These are phyloP conservation scores for Holcopasites calliopsidis DNA, from an alignment of 1,140 invertebrate species.

Conservation along the genomic window DNA sequence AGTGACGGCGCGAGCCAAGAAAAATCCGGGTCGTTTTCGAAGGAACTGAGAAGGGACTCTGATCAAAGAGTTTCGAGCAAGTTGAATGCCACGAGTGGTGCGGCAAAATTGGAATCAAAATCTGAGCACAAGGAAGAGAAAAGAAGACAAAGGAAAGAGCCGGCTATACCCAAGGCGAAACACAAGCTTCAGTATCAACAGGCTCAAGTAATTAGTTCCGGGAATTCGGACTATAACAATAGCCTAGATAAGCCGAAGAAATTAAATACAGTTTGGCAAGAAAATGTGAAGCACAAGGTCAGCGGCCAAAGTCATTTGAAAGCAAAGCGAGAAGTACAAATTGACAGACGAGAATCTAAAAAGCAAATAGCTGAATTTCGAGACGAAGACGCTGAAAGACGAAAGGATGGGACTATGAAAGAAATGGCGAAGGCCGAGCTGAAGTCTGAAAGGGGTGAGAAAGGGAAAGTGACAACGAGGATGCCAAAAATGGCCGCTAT, in stretches of 20 bases:
- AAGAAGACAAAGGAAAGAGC: slow-evolving; percentile 46
- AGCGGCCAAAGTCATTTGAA: slow-evolving; percentile 29
- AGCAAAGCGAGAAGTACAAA: slow-evolving; percentile 54
- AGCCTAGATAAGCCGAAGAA: slow-evolving; percentile 54
- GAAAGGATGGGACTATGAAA: slow-evolving; percentile 49
- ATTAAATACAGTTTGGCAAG: slow-evolving; percentile 32
- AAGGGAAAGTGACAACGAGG: slow-evolving; percentile 6
- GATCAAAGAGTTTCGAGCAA: slow-evolving; percentile 47
- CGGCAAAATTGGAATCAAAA: slow-evolving; percentile 27
- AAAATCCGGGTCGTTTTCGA: slow-evolving; percentile 38
- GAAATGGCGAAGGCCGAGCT: slow-evolving; percentile 39
- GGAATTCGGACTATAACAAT: slow-evolving; percentile 72
- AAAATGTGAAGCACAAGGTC: slow-evolving; percentile 61
- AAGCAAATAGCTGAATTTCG: slow-evolving; percentile 37
- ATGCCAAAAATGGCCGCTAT: slow-evolving; percentile 20
- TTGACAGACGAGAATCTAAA: slow-evolving; percentile 49
- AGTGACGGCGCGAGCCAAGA: slow-evolving; percentile 51
- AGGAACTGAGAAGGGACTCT: slow-evolving; percentile 36
- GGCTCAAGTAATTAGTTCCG: slow-evolving; percentile 64
- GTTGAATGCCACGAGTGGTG: slow-evolving; percentile 20
- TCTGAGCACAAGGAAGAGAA: slow-evolving; percentile 30
- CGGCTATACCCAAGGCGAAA: slow-evolving; percentile 55
- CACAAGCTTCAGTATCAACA: slow-evolving; percentile 64
- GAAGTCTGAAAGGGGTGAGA: slow-evolving; percentile 35
- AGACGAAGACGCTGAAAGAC: slow-evolving; percentile 38